Percentiles rank a stretch among this genome's conserved stretches.
Evolutionary conservation across 2,113 vertebrate genomes (phyloP).

Genomic region (Petaurus breviceps): DNA sequence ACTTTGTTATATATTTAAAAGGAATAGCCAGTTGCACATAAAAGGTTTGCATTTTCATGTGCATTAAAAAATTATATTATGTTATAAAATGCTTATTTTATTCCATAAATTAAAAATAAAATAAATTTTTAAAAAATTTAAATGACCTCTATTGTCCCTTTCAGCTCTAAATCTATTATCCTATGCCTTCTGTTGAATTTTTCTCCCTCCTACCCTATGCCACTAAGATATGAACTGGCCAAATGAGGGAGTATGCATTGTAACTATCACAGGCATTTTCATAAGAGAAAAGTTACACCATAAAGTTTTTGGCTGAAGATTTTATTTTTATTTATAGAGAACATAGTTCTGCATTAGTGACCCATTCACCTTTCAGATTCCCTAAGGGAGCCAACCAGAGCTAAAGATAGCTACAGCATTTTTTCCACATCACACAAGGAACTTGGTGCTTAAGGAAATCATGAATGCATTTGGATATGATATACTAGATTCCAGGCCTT

Average conservation of each 20-base stretch:
- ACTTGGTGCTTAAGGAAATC: slow-evolving; percentile 23
- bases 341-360: neutral
- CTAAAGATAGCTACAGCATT: neutral
- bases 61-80: too few relatives aligned
- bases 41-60: too few relatives aligned
- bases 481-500: neutral
- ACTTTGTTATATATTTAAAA: too few relatives aligned
- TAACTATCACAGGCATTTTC: neutral
- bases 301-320: neutral
- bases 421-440: neutral
- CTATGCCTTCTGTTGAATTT: neutral
- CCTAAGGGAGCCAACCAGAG: neutral
- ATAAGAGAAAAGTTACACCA: neutral
- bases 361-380: neutral
- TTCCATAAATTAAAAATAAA: too few relatives aligned
- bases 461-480: neutral
- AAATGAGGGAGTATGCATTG: neutral
- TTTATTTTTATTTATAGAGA: slow-evolving; percentile 27
- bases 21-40: too few relatives aligned
- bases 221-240: neutral
- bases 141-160: neutral
- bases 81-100: too few relatives aligned
- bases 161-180: neutral
- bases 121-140: too few relatives aligned
- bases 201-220: neutral